Evolutionary conservation across 2,888 invertebrate genomes (phyloP), one percentile per base, ranked within the genome.

Genomic region (Andrena bucephala): DNA sequence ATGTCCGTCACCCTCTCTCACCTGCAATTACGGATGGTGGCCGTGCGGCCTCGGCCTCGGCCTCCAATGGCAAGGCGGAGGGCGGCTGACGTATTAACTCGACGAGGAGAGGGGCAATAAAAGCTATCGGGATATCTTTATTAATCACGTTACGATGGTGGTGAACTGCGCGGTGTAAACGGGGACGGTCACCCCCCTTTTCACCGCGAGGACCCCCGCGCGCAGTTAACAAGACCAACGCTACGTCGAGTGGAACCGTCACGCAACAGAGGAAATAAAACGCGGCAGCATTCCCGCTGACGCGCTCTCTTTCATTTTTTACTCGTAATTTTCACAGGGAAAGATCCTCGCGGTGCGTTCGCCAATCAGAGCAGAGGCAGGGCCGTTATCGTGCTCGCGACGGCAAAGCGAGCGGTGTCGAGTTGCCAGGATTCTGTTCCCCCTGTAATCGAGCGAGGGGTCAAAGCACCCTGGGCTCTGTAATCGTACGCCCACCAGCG

Each of bases 141-240:
- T 84, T 86, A 87, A 87, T 84, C 77, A 78, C 69, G 69, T 86
- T 71, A 70, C 33, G 71, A 81, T 29, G 62, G 16, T 31, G 69
- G 52, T 31, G 72, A 73, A 80, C 73, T 68, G 57, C 29, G 48
- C 54, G 31, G 42, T 16, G 42, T 24, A 73, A 63, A 68, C 57
- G 54, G 42, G 70, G 74, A 20, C 71, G 65, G 67, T 80, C 65
- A 62, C 80, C 69, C 42, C 42, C 68, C 54, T 77, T 70, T 65
- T 65, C 77, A 24, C 1, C 33, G 16, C 31, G 57, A 63, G 54
- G 42, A 42, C 13, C 33, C 70, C 8, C 67, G 20, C 67, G 66
- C 16, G 4, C 66, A 27, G 72, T 42, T 73, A 83, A 84, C 84
- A 62, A 76, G 69, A 60, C 24, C 73, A 42, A 2, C 20, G 36